A percentile compares a stretch with the other conserved stretches of the same genome.
phyloP scores from a whole-genome alignment of 2,888 invertebrate species.

The Baronia brevicornis region DNA sequence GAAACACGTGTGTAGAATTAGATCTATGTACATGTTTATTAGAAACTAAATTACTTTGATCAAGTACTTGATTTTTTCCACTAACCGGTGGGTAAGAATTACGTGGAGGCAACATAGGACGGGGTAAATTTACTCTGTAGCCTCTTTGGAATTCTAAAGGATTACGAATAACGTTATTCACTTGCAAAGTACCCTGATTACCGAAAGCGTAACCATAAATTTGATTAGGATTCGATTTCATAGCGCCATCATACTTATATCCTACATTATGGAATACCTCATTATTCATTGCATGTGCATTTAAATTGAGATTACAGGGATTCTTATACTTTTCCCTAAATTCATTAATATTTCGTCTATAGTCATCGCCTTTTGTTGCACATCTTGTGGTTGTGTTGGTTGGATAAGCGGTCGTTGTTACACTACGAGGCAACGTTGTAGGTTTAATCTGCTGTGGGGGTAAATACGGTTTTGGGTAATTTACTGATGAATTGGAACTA shows the following conservation, averaged over 20 bases:
- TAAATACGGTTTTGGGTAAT: conserved; percentile 61
- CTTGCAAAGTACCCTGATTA: conserved; percentile 72
- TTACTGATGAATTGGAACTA: conserved; percentile 59
- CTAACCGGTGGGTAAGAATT: conserved; percentile 78
- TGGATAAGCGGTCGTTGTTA: conserved; percentile 63
- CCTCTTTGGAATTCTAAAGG: conserved; percentile 75
- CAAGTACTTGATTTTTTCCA: conserved; percentile 72
- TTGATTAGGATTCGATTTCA: conserved; percentile 61
- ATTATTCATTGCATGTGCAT: conserved; percentile 51
- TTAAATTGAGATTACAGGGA: conserved; percentile 56
- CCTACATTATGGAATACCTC: conserved; percentile 65
- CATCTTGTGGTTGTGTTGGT: conserved; percentile 61
- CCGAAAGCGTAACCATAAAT: conserved; percentile 71
- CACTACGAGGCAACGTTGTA: conserved; percentile 66
- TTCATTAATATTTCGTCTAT: conserved; percentile 77
- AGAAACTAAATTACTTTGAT: conserved; percentile 65
- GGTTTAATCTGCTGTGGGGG: conserved; percentile 61
- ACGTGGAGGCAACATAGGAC: conserved; percentile 77
- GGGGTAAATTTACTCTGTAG: conserved; percentile 73
- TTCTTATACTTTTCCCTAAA: conserved; percentile 79
- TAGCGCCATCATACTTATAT: conserved; percentile 59
- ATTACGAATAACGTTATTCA: conserved; percentile 70
- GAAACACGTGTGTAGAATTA: conserved; percentile 77
- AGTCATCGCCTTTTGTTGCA: conserved; percentile 66
- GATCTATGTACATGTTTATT: conserved; percentile 77